Conservation (phyloP, 2,113 vertebrate genomes). For the Todiramphus saurophagus region DNA sequence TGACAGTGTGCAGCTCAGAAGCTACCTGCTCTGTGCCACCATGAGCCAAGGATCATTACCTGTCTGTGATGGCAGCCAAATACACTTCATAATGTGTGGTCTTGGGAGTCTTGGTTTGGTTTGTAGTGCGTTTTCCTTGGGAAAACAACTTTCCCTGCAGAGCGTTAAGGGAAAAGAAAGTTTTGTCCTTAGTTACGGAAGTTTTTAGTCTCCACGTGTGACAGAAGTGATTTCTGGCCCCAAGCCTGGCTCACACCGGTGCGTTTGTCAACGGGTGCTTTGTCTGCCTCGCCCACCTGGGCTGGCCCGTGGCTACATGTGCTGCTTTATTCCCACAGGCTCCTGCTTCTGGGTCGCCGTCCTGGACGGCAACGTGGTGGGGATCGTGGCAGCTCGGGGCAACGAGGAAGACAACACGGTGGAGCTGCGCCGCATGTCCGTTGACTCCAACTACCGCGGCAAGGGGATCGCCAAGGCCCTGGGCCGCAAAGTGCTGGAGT, state of each 20-base stretch:
- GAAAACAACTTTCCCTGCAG: background rate
- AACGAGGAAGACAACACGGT: slow-evolving; percentile 92
- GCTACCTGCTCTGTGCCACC: background rate
- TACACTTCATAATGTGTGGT: background rate
- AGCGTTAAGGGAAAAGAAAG: background rate
- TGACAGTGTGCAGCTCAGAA: background rate
- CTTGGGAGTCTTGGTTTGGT: background rate
- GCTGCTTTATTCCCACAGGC: slow-evolving; percentile 73
- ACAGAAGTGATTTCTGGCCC: background rate
- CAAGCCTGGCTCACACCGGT: fast-evolving
- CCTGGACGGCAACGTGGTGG: slow-evolving; percentile 91
- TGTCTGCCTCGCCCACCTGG: fast-evolving
- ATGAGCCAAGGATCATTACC: background rate
- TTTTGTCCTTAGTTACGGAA: background rate
- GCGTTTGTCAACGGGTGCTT: background rate
- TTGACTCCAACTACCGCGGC: slow-evolving; percentile 93
- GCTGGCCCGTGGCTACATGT: background rate
- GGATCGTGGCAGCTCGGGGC: slow-evolving; percentile 92
- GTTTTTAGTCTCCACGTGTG: fast-evolving
- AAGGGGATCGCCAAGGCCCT: slow-evolving; percentile 97
- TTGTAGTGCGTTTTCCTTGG: background rate
- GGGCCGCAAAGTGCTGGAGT: slow-evolving; percentile 95
- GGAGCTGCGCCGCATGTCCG: slow-evolving; percentile 96
- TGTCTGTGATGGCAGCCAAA: background rate
- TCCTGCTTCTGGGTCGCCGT: slow-evolving; percentile 98